Percentiles rank a stretch among this genome's conserved stretches.
These are phyloP conservation scores for Calycopis cecrops DNA, from an alignment of 1,140 invertebrate species.

Conservation along the genomic window DNA sequence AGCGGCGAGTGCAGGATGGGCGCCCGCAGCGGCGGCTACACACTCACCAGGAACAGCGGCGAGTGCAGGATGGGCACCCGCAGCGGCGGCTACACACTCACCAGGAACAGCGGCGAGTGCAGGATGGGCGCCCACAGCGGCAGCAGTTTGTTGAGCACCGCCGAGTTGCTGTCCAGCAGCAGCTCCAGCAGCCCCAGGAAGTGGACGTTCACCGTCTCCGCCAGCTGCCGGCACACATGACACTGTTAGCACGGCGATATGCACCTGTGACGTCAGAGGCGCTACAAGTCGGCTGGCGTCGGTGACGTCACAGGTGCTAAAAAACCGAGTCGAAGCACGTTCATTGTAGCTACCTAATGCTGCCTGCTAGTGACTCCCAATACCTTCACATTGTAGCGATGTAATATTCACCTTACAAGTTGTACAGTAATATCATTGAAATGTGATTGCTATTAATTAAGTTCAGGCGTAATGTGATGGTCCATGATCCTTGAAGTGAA, in stretches of 20 bases:
- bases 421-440: too few relatives aligned
- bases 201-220: conserved; percentile 98
- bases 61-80: conserved; percentile 92
- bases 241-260: background rate
- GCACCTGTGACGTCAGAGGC: background rate
- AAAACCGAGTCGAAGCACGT: too few relatives aligned
- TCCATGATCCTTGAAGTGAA: too few relatives aligned
- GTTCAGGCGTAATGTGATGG: too few relatives aligned
- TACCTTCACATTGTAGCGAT: too few relatives aligned
- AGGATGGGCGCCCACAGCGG: conserved; percentile 94
- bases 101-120: conserved; percentile 89
- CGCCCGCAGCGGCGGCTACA: too few relatives aligned
- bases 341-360: too few relatives aligned
- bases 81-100: conserved; percentile 80
- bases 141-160: conserved; percentile 89
- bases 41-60: too few relatives aligned
- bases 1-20: background rate
- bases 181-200: conserved; percentile 97
- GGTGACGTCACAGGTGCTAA: background rate
- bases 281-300: background rate
- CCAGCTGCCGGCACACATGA: conserved; percentile 79
- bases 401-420: too few relatives aligned
- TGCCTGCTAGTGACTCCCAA: too few relatives aligned
- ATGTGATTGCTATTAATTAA: too few relatives aligned
- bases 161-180: conserved; percentile 95